Evolutionary conservation across 2,797 vertebrate species (phyloP).

Genomic region (Spea hammondii): DNA sequence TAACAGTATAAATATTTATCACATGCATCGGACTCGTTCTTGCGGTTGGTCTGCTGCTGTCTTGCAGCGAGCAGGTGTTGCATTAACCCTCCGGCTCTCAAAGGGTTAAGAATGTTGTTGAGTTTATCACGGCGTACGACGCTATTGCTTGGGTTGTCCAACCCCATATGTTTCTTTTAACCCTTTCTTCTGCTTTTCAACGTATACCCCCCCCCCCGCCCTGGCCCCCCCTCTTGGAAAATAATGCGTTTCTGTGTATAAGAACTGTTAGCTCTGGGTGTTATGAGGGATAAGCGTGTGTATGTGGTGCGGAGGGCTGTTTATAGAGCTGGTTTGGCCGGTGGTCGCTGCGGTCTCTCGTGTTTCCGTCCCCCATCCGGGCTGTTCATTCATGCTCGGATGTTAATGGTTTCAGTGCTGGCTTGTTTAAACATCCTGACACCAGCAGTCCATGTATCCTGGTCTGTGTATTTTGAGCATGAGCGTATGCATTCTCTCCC

Average conservation of each 20-base stretch:
- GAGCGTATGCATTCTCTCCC: not conserved
- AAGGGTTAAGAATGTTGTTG: not conserved
- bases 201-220: no score
- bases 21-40: not conserved
- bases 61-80: not conserved
- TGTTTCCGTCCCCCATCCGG: not conserved
- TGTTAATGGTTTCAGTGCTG: conserved; percentile 20
- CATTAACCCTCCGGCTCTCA: not conserved
- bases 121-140: not conserved
- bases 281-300: not conserved
- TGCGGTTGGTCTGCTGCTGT: not conserved
- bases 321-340: conserved; percentile 5
- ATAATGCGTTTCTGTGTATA: no score
- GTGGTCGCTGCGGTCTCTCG: conserved; percentile 24
- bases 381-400: conserved; percentile 27
- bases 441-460: conserved; percentile 5
- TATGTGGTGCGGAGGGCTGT: conserved; percentile 9
- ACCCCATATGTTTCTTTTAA: not conserved
- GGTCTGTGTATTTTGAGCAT: conserved; percentile 1
- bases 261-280: no score
- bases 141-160: no score
- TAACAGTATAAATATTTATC: conserved; percentile 12
- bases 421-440: conserved; percentile 36
- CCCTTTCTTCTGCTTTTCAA: not conserved
- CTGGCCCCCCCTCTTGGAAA: no score